Evolutionary conservation across 2,797 vertebrate species (phyloP).

Genomic region (Tenualosa thibaudeaui): DNA sequence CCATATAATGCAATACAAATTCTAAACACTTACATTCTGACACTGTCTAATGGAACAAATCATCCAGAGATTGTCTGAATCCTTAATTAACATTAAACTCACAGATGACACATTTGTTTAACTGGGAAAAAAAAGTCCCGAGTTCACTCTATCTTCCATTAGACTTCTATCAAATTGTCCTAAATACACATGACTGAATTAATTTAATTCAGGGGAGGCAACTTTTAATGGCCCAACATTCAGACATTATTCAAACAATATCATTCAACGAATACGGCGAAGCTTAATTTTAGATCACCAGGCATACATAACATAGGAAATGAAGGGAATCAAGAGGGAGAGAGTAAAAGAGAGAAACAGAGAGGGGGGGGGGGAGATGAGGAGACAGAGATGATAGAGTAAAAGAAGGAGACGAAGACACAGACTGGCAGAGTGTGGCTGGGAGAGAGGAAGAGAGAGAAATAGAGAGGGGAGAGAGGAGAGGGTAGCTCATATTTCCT

Average conservation of each 20-base stretch:
- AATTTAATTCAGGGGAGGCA: neutral
- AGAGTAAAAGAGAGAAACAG: neutral
- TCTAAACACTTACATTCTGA: neutral
- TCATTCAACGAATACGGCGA: neutral
- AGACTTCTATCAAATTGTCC: constrained; percentile 5
- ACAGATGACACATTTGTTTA: constrained; percentile 20
- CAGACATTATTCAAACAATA: neutral
- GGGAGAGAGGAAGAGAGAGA: neutral
- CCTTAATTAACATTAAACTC: constrained; percentile 17
- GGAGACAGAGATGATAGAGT: neutral
- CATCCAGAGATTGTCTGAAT: neutral
- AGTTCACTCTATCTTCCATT: neutral
- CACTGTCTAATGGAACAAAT: neutral
- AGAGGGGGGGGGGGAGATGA: neutral
- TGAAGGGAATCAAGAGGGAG: neutral
- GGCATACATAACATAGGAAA: neutral
- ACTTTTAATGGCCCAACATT: neutral
- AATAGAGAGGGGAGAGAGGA: constrained; percentile 45
- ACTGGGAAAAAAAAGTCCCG: constrained; percentile 1
- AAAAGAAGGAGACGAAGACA: neutral
- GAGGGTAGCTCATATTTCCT: constrained; percentile 21
- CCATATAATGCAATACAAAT: neutral
- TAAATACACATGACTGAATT: constrained; percentile 1
- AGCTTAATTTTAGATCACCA: neutral
- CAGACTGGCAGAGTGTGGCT: neutral